Evolutionary conservation across 1,140 invertebrate genomes (phyloP).

Genomic region (Coboldia fuscipes): DNA sequence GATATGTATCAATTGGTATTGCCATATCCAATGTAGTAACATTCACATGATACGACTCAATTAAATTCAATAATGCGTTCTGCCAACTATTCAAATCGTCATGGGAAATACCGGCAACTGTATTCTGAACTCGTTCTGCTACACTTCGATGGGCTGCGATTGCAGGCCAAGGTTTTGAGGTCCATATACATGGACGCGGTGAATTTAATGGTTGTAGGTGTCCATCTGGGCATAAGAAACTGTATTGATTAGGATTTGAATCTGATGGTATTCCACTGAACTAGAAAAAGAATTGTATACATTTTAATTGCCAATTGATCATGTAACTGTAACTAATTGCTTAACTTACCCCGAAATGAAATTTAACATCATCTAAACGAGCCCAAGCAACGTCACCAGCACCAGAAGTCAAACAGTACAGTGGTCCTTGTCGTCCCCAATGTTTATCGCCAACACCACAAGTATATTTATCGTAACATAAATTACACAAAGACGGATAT

Average conservation of each 20-base stretch:
- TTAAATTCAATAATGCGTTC: conserved; percentile 25
- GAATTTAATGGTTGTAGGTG: conserved; percentile 32
- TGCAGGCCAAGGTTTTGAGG: conserved; percentile 52
- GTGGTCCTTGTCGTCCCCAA: conserved; percentile 54
- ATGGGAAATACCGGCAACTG: conserved; percentile 23
- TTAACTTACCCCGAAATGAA: conserved; percentile 37
- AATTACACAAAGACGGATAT: conserved; percentile 44
- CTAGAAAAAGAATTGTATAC: conserved; percentile 6
- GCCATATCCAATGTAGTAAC: conserved; percentile 24
- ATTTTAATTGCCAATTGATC: conserved; percentile 4
- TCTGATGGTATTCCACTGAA: conserved; percentile 14
- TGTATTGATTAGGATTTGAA: conserved; percentile 28
- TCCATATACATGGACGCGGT: conserved; percentile 45
- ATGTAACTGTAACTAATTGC: conserved; percentile 1
- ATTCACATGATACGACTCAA: conserved; percentile 25
- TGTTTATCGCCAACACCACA: conserved; percentile 53
- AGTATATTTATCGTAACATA: conserved; percentile 34
- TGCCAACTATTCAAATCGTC: conserved; percentile 23
- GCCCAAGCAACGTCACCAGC: conserved; percentile 64
- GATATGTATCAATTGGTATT: conserved; percentile 29
- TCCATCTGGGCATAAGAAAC: conserved; percentile 64
- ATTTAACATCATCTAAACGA: conserved; percentile 33
- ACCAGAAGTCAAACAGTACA: conserved; percentile 54
- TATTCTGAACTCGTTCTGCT: conserved; percentile 28
- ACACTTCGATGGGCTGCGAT: conserved; percentile 34